Evolutionary conservation across 64 coral and sea anemone genomes (phyloP).

Genomic region (Pachyseris speciosa): DNA sequence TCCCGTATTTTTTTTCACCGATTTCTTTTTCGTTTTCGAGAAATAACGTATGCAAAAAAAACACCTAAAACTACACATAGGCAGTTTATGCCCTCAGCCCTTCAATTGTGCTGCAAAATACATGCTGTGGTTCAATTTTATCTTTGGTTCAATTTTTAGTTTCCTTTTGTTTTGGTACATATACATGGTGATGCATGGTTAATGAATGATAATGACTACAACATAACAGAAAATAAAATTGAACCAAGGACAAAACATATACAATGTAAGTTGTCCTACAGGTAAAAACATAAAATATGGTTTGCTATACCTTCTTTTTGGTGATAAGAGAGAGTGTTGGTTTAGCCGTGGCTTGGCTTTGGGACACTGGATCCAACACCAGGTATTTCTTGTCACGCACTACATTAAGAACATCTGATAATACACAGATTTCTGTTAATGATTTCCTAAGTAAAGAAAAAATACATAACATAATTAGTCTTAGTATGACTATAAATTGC

Average conservation of each 20-base stretch:
- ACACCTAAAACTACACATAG: too few species aligned
- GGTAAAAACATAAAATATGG: not conserved
- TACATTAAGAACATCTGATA: slow-evolving; percentile 88
- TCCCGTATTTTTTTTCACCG: too few species aligned
- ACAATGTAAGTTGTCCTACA: too few species aligned
- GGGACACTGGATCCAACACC: slow-evolving; percentile 83
- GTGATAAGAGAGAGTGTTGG: slow-evolving; percentile 75
- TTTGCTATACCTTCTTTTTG: slow-evolving; percentile 75
- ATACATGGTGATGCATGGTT: too few species aligned
- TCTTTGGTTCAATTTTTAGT: too few species aligned
- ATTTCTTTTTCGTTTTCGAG: too few species aligned
- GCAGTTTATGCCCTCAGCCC: too few species aligned
- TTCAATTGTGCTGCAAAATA: too few species aligned
- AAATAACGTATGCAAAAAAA: too few species aligned
- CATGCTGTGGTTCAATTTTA: too few species aligned
- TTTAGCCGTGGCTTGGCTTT: slow-evolving; percentile 77
- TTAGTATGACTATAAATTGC: not conserved
- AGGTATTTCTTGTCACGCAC: slow-evolving; percentile 88
- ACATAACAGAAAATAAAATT: not conserved
- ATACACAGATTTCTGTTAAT: slow-evolving; percentile 93
- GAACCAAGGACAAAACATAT: not conserved
- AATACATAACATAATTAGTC: not conserved
- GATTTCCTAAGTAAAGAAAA: slow-evolving; percentile 73
- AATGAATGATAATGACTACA: not conserved
- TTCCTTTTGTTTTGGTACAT: too few species aligned